These are phyloP conservation scores for Ormyrus pomaceus DNA, from an alignment of 2,888 invertebrate genomes.

Conservation along the genomic window DNA sequence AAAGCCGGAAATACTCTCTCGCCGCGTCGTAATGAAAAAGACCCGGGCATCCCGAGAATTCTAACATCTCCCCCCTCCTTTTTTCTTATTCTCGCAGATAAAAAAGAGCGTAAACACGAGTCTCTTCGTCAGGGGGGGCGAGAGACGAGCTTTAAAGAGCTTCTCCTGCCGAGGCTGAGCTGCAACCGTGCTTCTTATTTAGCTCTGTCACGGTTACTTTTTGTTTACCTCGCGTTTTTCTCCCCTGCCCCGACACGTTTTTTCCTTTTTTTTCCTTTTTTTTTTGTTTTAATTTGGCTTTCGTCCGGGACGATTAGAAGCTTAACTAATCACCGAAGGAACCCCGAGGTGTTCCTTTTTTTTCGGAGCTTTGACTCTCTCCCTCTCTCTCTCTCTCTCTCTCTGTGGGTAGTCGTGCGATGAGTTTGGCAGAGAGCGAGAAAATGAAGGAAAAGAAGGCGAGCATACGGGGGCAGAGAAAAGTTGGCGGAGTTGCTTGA, in stretches of 20 bases:
- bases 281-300: constrained; percentile 27
- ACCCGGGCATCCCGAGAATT: constrained; percentile 15
- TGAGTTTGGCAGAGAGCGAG: constrained; percentile 18
- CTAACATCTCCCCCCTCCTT: background rate
- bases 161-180: background rate
- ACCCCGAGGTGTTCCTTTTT: background rate
- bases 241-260: background rate
- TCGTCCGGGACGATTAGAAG: constrained; percentile 35
- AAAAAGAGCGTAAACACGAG: no score
- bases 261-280: background rate
- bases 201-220: constrained; percentile 39
- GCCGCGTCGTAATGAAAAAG: constrained; percentile 34
- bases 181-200: constrained; percentile 27
- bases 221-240: constrained; percentile 4
- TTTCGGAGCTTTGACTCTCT: no score
- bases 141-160: background rate
- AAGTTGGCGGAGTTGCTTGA: constrained; percentile 44
- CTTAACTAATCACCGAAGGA: constrained; percentile 44
- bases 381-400: background rate
- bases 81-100: no score
- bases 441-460: constrained; percentile 8
- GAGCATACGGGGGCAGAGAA: constrained; percentile 8
- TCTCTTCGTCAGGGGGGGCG: background rate
- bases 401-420: background rate
- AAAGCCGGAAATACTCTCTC: background rate